Evolutionary conservation across 2,113 vertebrate genomes (phyloP).

Genomic region (Xenopus laevis): DNA sequence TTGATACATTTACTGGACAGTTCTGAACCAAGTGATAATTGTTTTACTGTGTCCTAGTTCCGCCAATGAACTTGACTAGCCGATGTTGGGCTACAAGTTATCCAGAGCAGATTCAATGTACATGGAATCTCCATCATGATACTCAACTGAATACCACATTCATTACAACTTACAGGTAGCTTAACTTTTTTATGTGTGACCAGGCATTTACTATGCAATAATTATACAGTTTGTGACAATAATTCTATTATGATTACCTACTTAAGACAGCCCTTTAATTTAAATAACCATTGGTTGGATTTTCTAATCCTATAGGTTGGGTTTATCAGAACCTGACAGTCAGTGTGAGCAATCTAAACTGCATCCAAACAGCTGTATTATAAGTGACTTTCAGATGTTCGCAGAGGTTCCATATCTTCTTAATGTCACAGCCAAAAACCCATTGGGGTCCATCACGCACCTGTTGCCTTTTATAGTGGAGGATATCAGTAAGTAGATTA

Average conservation of each 20-base stretch:
- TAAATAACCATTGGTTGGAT: no score
- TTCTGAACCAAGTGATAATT: background rate
- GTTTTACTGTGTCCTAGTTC: slow-evolving; percentile 48
- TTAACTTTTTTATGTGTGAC: background rate
- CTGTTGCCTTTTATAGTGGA: slow-evolving; percentile 71
- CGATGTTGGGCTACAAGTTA: slow-evolving; percentile 74
- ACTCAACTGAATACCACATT: slow-evolving; percentile 61
- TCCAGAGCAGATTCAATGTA: slow-evolving; percentile 71
- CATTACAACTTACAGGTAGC: slow-evolving; percentile 76
- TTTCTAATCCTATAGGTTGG: slow-evolving; percentile 11
- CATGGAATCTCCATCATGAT: slow-evolving; percentile 65
- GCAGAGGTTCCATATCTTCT: slow-evolving; percentile 71
- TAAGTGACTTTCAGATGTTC: slow-evolving; percentile 69
- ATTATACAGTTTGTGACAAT: no score
- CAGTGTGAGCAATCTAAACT: slow-evolving; percentile 16
- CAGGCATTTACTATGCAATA: background rate
- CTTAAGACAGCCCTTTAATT: no score
- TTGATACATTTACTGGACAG: background rate
- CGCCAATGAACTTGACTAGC: slow-evolving; percentile 53
- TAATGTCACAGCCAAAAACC: no score
- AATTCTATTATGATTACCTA: no score
- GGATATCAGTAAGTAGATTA: slow-evolving; percentile 73
- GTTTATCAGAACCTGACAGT: background rate
- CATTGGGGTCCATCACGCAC: slow-evolving; percentile 56
- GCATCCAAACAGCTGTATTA: slow-evolving; percentile 50